Conservation (phyloP, 2,888 invertebrate genomes). For the Synergus gifuensis region DNA sequence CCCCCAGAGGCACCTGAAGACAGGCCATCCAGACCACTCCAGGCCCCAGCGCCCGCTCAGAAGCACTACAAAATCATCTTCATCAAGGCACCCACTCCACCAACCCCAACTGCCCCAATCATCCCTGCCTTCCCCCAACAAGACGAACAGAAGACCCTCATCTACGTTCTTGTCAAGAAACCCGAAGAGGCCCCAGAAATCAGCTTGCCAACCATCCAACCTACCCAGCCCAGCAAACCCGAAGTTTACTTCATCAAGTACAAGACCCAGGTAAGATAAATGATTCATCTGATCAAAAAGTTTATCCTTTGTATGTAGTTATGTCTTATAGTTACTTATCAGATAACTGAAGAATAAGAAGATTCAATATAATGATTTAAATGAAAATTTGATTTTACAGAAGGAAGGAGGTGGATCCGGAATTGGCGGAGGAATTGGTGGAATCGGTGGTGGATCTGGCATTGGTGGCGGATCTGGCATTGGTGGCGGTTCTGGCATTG, state of each 20-base stretch:
- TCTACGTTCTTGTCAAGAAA: conserved; percentile 93
- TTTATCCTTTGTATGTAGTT: too few relatives aligned
- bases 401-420: conserved; percentile 64
- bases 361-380: not conserved
- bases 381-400: conserved; percentile 56
- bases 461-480: conserved; percentile 66
- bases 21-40: conserved; percentile 83
- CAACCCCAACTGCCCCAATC: conserved; percentile 89
- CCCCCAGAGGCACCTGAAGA: conserved; percentile 89
- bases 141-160: conserved; percentile 92
- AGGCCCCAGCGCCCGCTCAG: conserved; percentile 85
- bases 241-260: conserved; percentile 94
- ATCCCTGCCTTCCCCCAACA: conserved; percentile 87
- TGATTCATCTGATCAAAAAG: not conserved
- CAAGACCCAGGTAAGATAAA: conserved; percentile 82
- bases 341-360: not conserved
- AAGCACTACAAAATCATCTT: conserved; percentile 96
- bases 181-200: conserved; percentile 92
- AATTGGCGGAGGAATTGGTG: conserved; percentile 55
- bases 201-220: conserved; percentile 86
- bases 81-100: conserved; percentile 93
- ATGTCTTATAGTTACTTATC: too few relatives aligned
- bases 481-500: conserved; percentile 65
- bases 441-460: conserved; percentile 59
- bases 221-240: conserved; percentile 92